These are phyloP conservation scores for Steatocranus sp. DNA, from an alignment of 2,797 vertebrate species.

Conservation along the genomic window DNA sequence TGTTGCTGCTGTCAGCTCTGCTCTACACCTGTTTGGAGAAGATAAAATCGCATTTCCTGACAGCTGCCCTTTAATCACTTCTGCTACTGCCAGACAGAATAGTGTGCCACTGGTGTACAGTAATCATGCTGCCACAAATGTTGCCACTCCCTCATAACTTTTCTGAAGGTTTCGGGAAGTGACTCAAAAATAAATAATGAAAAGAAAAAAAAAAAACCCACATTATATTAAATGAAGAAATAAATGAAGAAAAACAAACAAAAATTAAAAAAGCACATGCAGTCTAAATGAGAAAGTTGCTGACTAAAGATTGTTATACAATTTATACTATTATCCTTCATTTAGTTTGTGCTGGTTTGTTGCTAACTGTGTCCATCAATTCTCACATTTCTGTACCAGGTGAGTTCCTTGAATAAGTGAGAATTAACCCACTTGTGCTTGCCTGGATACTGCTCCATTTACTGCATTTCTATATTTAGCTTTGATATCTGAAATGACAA, in stretches of 20 bases:
- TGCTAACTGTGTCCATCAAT: not conserved
- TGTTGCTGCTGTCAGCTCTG: slow-evolving; percentile 63
- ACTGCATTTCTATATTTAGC: not conserved
- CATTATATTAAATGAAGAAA: not conserved
- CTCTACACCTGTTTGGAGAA: slow-evolving; percentile 62
- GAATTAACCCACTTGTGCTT: not conserved
- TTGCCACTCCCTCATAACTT: not conserved
- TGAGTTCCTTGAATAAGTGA: not conserved
- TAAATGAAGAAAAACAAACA: not conserved
- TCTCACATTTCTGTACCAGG: not conserved
- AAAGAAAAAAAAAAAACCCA: fast-evolving
- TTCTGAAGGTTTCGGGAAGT: not conserved
- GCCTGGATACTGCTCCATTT: not conserved
- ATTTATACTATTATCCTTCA: not conserved
- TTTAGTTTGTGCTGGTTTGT: not conserved
- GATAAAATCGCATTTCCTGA: slow-evolving; percentile 71
- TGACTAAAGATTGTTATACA: not conserved
- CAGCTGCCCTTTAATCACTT: slow-evolving; percentile 73
- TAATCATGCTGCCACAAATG: slow-evolving; percentile 13
- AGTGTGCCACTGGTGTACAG: slow-evolving; percentile 8
- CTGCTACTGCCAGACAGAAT: slow-evolving; percentile 32
- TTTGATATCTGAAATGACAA: not conserved
- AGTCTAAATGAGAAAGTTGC: not conserved
- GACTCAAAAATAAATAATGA: not conserved
- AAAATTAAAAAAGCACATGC: not conserved